Evolutionary conservation across 2,113 vertebrate species (phyloP), one percentile per base, ranked within the genome.

Genomic region (Cepphus grylle): DNA sequence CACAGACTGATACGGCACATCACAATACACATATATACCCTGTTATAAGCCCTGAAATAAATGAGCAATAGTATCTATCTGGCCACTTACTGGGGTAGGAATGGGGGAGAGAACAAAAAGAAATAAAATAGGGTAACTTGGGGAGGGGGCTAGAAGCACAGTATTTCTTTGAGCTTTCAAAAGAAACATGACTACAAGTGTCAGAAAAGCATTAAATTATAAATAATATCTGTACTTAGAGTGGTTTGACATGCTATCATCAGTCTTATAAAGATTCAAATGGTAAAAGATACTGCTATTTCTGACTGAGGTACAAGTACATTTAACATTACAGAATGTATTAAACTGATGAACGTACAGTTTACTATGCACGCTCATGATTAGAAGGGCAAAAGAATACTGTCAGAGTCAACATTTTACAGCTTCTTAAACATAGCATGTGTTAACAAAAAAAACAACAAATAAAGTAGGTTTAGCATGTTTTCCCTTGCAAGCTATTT

Each of bases 401-500:
- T 36, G 26, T 61, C 27, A 93, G 88, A 94, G 89, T 65, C 94
- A 97, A 91, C 23, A 49, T 36, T 88, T 85, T 76, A 90, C 72
- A 96, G 81, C 70, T 93, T 70, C 63, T 93, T 88, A 89, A 95
- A 71, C 4, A 2, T 27, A 66, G 80, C 72, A 85, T 34, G 4
- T 29, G 52, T 86, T 91, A 92, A 89, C 88, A 96, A 93, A 88
- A 88, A 88, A 70, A 86, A 8, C 71, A 86, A 94, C 70, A 91
- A 97, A 88, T 74, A 94, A 97, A 86, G 84, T 67, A 97, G 92
- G 70, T 88, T 95, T 92, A 93, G 56, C 90, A 73, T 97, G 96
- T 96, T 96, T 97, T 79, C 95, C 96, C 82, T 80, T 81, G 78
- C 92, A 97, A 97, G 91, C 91, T 95, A 93, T 96, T 96, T 91